Evolutionary conservation across 2,888 invertebrate genomes (phyloP).

Genomic region (Lampropteryx suffumata): DNA sequence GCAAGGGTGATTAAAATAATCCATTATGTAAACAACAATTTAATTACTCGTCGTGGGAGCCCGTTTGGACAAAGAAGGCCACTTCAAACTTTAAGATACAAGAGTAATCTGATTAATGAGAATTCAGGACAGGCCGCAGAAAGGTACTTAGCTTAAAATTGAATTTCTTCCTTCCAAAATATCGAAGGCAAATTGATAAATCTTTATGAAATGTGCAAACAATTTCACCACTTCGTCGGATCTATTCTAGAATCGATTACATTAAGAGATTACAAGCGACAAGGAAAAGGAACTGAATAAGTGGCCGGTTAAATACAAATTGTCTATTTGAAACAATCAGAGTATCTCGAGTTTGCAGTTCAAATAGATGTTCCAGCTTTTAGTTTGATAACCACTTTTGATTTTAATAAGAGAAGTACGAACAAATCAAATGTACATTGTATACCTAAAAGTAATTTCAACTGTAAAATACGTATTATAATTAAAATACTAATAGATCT

Average conservation of each 20-base stretch:
- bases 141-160: conserved; percentile 10
- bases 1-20: no score
- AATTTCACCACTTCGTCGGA: conserved; percentile 19
- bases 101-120: conserved; percentile 7
- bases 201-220: conserved; percentile 26
- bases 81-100: conserved; percentile 1
- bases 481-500: no score
- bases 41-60: no score
- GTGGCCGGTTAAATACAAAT: conserved; percentile 41
- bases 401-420: no score
- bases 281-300: conserved; percentile 33
- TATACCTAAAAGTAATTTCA: no score
- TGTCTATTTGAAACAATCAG: conserved; percentile 44
- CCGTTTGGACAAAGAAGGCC: not conserved
- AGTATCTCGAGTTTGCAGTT: conserved; percentile 33
- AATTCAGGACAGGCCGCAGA: conserved; percentile 5
- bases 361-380: not conserved
- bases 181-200: conserved; percentile 15
- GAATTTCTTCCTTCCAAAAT: conserved; percentile 14
- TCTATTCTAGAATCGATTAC: conserved; percentile 24
- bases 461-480: no score
- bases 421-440: no score
- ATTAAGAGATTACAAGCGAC: conserved; percentile 29
- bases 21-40: no score
- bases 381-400: no score